These are phyloP conservation scores for Microctenopoma lineatum DNA, from an alignment of 2,797 vertebrate species.

Conservation along the genomic window DNA sequence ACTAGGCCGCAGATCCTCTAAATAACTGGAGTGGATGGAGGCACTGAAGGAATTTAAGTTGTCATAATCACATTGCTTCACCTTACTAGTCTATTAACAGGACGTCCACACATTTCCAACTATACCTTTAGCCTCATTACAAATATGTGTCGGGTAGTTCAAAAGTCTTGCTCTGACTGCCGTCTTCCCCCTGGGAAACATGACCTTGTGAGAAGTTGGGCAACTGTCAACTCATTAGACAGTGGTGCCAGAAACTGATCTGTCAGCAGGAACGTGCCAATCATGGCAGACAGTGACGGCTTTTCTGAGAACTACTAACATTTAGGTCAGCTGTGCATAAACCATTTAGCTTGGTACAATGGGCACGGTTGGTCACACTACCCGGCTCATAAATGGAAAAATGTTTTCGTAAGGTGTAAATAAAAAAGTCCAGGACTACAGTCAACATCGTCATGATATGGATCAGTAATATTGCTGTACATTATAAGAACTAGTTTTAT, in stretches of 20 bases:
- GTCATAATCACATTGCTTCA: not conserved
- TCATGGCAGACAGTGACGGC: constrained; percentile 38
- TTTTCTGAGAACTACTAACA: constrained; percentile 60
- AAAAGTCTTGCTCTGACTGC: not conserved
- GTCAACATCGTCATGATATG: not conserved
- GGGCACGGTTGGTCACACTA: constrained; percentile 54
- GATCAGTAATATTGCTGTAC: not conserved
- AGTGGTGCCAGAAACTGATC: constrained; percentile 52
- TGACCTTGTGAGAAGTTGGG: constrained; percentile 26
- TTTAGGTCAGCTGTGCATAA: constrained; percentile 53
- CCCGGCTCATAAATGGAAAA: not conserved
- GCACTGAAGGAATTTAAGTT: not conserved
- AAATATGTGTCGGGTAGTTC: not conserved
- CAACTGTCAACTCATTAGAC: constrained; percentile 28
- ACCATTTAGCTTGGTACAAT: constrained; percentile 59
- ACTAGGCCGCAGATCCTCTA: not conserved
- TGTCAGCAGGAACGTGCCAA: constrained; percentile 36
- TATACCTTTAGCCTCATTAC: not conserved
- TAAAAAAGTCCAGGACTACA: not conserved
- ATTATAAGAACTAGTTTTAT: not conserved
- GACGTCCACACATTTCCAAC: not conserved
- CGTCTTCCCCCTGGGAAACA: constrained; percentile 18
- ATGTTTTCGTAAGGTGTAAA: not conserved
- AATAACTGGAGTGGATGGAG: not conserved
- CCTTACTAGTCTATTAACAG: not conserved